Conservation (phyloP, 2,888 invertebrate species). For the Erebia palarica region DNA sequence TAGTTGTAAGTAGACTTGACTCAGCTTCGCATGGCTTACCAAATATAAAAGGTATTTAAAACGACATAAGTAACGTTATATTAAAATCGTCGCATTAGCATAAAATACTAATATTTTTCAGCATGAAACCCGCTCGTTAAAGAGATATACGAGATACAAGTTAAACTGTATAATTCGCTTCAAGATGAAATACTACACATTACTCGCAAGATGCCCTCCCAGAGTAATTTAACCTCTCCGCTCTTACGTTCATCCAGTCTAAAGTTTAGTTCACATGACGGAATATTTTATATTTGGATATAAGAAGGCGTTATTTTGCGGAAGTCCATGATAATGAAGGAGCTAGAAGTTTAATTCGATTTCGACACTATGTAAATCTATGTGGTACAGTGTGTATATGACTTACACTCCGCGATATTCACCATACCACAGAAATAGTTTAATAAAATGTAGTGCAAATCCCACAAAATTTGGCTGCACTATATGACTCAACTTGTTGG, state of each 20-base stretch:
- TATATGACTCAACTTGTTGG: too few species aligned
- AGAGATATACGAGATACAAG: conserved; percentile 42
- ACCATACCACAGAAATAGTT: too few species aligned
- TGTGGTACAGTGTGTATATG: too few species aligned
- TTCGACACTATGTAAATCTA: too few species aligned
- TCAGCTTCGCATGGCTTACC: not conserved
- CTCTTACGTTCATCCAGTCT: conserved; percentile 18
- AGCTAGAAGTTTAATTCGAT: too few species aligned
- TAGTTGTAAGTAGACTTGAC: too few species aligned
- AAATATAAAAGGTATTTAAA: not conserved
- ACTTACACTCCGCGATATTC: too few species aligned
- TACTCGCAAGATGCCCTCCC: conserved; percentile 57
- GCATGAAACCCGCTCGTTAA: conserved; percentile 40
- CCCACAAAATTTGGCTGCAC: too few species aligned
- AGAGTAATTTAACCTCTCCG: conserved; percentile 47
- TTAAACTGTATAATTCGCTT: conserved; percentile 60
- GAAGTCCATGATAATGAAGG: too few species aligned
- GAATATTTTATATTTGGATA: too few species aligned
- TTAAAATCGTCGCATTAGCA: conserved; percentile 22
- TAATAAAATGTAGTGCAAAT: too few species aligned
- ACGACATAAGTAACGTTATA: not conserved
- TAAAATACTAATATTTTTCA: conserved; percentile 20
- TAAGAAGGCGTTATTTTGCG: too few species aligned
- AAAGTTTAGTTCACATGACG: not conserved
- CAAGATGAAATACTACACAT: conserved; percentile 65